Conservation (phyloP, 2,113 vertebrate species). For the Sapajus apella region DNA sequence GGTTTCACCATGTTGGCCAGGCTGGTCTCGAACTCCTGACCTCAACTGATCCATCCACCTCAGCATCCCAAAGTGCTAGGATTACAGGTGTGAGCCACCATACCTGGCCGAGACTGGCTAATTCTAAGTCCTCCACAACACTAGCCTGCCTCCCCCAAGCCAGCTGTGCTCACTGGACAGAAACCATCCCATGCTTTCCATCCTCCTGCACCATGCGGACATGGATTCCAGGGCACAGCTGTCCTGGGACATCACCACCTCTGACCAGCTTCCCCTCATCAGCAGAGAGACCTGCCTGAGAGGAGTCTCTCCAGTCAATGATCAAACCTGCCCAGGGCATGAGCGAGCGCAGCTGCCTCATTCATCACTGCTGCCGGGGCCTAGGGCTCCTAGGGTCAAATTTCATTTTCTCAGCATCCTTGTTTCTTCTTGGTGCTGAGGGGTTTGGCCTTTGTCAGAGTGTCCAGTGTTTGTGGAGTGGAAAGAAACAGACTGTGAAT, state of each 20-base stretch:
- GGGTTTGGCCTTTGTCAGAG: slow-evolving; percentile 4
- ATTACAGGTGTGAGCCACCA: too few species aligned
- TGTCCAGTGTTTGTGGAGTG: not conserved
- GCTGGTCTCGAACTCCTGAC: too few species aligned
- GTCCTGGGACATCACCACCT: rapidly evolving
- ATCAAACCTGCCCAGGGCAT: slow-evolving; percentile 46
- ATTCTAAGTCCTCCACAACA: too few species aligned
- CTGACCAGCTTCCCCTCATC: not conserved
- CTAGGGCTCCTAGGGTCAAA: not conserved
- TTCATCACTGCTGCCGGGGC: not conserved
- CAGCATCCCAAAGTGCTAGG: too few species aligned
- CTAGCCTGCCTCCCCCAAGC: not conserved
- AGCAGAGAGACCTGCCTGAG: not conserved
- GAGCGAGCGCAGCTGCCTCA: not conserved
- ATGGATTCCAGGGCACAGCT: not conserved
- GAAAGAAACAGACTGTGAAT: not conserved
- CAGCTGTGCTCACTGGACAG: not conserved
- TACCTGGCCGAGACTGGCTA: too few species aligned
- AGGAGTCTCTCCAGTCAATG: not conserved
- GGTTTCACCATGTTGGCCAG: too few species aligned
- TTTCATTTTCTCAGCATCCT: not conserved
- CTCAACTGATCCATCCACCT: too few species aligned
- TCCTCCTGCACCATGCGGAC: not conserved
- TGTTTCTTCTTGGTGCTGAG: not conserved
- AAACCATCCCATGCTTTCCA: not conserved